Evolutionary conservation across 2,113 vertebrate genomes (phyloP).

Genomic region (Lycocorax pyrrhopterus): DNA sequence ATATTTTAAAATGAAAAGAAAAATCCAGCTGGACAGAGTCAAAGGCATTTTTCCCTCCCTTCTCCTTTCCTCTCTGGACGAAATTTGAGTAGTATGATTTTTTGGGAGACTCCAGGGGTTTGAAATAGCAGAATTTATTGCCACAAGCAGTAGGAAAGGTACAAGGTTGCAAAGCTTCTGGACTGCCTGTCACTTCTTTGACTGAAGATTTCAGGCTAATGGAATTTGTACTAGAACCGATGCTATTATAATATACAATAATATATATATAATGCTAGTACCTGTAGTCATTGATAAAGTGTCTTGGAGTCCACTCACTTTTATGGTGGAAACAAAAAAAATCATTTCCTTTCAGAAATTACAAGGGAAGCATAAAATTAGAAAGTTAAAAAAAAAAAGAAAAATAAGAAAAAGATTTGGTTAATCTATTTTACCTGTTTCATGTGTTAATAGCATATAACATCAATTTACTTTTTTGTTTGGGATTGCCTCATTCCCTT

Average conservation of each 20-base stretch:
- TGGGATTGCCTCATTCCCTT: not conserved
- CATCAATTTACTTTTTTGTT: not conserved
- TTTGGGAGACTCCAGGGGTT: not conserved
- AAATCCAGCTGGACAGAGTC: not conserved
- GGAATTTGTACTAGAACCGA: not conserved
- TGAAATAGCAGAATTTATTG: not conserved
- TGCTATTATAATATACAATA: not conserved
- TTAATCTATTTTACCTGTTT: not conserved
- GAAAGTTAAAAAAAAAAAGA: not conserved
- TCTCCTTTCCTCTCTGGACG: fast-evolving
- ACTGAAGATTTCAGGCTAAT: not conserved
- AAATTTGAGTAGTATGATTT: not conserved
- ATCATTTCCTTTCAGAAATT: not conserved
- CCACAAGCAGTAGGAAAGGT: not conserved
- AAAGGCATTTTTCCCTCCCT: not conserved
- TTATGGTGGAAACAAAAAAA: not conserved
- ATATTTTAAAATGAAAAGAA: not conserved
- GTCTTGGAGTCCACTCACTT: not conserved
- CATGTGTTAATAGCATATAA: not conserved
- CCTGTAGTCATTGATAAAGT: not conserved
- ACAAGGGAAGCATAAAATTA: not conserved
- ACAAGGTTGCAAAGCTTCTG: not conserved
- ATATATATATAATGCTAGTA: not conserved
- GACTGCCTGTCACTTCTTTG: not conserved
- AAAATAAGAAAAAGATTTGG: not conserved